phyloP scores from a whole-genome alignment of 2,888 invertebrate species.

The Drosophila villosipedis region DNA sequence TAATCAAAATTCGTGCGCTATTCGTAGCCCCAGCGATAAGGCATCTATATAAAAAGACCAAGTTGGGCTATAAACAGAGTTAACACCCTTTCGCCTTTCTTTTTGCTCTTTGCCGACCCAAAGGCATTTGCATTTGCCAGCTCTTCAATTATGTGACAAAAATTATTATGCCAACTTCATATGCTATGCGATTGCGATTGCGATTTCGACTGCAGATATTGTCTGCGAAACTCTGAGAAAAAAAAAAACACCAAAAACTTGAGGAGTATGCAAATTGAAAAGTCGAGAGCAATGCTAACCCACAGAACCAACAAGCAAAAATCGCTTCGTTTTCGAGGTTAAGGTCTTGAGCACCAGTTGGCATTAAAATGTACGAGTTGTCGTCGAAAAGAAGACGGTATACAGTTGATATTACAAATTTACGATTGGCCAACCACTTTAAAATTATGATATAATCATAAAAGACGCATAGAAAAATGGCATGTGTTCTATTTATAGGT shows the following conservation, averaged over 20 bases:
- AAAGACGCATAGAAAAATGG: neutral
- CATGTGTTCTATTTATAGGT: slow-evolving; percentile 31
- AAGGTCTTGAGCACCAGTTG: slow-evolving; percentile 51
- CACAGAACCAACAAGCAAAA: slow-evolving; percentile 39
- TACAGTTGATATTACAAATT: slow-evolving; percentile 4
- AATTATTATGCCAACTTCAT: slow-evolving; percentile 68
- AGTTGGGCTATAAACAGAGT: slow-evolving; percentile 45
- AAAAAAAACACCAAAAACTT: slow-evolving; percentile 21
- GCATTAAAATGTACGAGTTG: slow-evolving; percentile 56
- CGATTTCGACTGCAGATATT: slow-evolving; percentile 58
- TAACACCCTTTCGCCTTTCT: slow-evolving; percentile 68
- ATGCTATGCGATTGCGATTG: slow-evolving; percentile 51
- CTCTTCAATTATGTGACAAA: slow-evolving; percentile 61
- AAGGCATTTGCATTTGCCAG: slow-evolving; percentile 58
- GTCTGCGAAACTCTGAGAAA: slow-evolving; percentile 16
- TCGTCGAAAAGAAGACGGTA: slow-evolving; percentile 28
- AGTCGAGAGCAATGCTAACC: slow-evolving; percentile 50
- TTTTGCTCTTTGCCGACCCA: slow-evolving; percentile 38
- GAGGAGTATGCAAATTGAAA: slow-evolving; percentile 50
- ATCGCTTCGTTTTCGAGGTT: slow-evolving; percentile 51
- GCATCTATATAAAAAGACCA: slow-evolving; percentile 21
- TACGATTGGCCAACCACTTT: slow-evolving; percentile 5
- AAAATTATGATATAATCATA: slow-evolving; percentile 60
- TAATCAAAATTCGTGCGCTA: slow-evolving; percentile 55
- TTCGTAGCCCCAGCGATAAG: slow-evolving; percentile 38